Base-by-base conservation (phyloP, 2,113 vertebrate genomes). In the Potamarius usumacintae region DNA sequence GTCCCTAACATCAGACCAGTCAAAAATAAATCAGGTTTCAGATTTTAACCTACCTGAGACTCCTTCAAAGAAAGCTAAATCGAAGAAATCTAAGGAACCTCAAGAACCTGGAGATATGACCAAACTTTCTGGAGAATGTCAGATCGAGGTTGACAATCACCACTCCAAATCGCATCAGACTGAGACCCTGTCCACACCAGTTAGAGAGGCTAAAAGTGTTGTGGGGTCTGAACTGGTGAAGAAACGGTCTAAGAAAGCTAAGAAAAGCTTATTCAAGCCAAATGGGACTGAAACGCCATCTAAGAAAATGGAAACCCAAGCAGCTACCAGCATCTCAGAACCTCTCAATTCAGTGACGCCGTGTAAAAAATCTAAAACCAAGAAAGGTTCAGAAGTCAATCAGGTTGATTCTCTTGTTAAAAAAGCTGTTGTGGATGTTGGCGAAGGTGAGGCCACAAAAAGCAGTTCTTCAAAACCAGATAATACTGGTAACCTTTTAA, bases 301-400 rank as follows among this genome's bases (percentile, higher is more conserved):
- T 25, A 85, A 67, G 72, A 72, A 83, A 22, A 52, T 5, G 50
- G 72, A 84, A 87, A 58, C 8, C 11, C 67, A 77, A 55, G 20
- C 30, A 20, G 18, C 18, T 11, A 53, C 42, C 2, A 87, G 17
- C 42, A 7, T 60, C 22, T 76, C n/a, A 48, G 87, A 87, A 79
- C 18, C 74, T 11, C 2, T 76, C 0, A 69, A 65, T n/a, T 72
- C 84, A 85, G 86, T 89, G 58, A 88, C 62, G 0, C 82, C 82
- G 34, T 82, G 69, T 50, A 87, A 89, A 86, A 89, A 89, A 30
- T n/a, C 6, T 74, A 86, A 89, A 80, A 63, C 18, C 34, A 89
- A 89, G 52, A 80, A 80, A 83, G 6, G 5, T 48, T 30, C 17
- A 71, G 50, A 88, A 7, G 2, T 42, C 52, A 48, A n/a, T n/a